These are phyloP conservation scores for Spinus olivaceus DNA, from an alignment of 2,797 vertebrate genomes.

Conservation along the genomic window DNA sequence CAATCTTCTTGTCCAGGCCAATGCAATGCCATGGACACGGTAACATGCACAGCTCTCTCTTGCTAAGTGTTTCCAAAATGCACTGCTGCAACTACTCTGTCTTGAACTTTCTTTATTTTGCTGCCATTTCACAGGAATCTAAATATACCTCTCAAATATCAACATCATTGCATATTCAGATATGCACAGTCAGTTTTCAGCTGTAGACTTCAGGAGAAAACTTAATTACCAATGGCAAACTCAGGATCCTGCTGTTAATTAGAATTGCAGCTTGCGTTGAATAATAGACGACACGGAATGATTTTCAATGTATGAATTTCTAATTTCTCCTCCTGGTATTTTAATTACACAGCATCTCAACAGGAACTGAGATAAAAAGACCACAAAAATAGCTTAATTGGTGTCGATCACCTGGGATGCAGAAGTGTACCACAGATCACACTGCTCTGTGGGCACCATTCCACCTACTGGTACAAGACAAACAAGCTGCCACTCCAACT, in stretches of 20 bases:
- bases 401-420: not conserved
- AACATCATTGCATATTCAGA: not conserved
- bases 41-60: not conserved
- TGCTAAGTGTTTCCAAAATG: not conserved
- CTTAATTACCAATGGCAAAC: not conserved
- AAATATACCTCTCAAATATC: not conserved
- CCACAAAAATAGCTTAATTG: conserved; percentile 6
- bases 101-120: not conserved
- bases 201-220: not conserved
- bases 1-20: not conserved
- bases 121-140: not conserved
- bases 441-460: not conserved
- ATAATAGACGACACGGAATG: not conserved
- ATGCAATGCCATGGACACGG: not conserved
- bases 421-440: not conserved
- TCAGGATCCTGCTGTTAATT: conserved; percentile 25
- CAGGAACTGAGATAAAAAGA: not conserved
- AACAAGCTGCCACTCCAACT: not conserved
- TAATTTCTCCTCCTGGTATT: not conserved
- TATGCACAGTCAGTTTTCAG: not conserved
- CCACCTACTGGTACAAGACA: not conserved
- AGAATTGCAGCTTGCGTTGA: not conserved
- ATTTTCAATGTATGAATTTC: not conserved
- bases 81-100: not conserved
- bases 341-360: not conserved